These are phyloP conservation scores for Nemoura dubitans DNA, from an alignment of 2,888 invertebrate genomes.

Conservation along the genomic window DNA sequence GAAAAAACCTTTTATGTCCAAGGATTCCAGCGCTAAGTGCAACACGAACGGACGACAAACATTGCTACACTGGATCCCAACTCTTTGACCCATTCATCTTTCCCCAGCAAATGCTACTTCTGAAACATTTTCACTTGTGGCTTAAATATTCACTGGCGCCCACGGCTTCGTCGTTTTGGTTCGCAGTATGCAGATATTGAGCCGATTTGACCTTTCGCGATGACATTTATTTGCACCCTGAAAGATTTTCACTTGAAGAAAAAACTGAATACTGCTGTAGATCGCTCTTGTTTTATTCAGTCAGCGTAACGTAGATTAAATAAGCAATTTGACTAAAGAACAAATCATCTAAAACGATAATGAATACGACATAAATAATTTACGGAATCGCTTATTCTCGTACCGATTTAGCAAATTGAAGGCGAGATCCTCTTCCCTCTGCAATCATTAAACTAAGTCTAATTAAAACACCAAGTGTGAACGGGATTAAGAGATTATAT, in stretches of 20 bases:
- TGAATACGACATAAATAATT: not conserved
- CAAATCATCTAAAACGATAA: not conserved
- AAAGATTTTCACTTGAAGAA: not conserved
- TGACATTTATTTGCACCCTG: not conserved
- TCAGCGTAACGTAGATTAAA: not conserved
- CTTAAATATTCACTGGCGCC: slow-evolving; percentile 18
- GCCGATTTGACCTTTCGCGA: not conserved
- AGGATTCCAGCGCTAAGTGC: slow-evolving; percentile 38
- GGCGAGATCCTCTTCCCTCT: not conserved
- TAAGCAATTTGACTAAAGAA: not conserved
- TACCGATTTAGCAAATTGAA: not conserved
- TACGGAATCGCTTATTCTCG: not conserved
- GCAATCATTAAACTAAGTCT: slow-evolving; percentile 7
- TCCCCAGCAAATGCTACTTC: not conserved
- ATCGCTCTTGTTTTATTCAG: too few species aligned
- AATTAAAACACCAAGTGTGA: slow-evolving; percentile 14
- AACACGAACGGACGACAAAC: slow-evolving; percentile 38
- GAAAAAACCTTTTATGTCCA: slow-evolving; percentile 40
- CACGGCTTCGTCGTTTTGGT: not conserved
- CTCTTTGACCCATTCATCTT: slow-evolving; percentile 37
- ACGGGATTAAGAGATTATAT: slow-evolving; percentile 20
- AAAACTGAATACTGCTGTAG: too few species aligned
- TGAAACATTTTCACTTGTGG: slow-evolving; percentile 1
- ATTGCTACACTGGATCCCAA: not conserved
- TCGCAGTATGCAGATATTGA: not conserved